Percentiles rank a stretch among this genome's conserved stretches.
These are phyloP conservation scores for Chlorops oryzae DNA, from an alignment of 1,140 invertebrate species.

Conservation along the genomic window DNA sequence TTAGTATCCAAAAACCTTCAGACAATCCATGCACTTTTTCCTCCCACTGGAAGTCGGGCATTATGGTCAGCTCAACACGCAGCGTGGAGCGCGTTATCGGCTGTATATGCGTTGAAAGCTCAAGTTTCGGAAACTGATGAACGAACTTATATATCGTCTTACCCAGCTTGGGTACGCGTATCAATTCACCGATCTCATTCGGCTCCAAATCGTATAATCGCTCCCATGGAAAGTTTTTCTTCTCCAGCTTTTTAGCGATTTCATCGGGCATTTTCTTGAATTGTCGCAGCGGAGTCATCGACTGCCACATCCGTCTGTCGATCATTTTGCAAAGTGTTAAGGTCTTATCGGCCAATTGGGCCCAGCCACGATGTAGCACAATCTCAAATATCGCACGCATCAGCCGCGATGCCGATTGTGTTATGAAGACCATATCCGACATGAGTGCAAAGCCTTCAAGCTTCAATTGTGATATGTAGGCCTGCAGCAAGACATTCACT, in stretches of 20 bases:
- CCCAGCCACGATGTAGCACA: slow-evolving; percentile 85
- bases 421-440: slow-evolving; percentile 99
- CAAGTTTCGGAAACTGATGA: slow-evolving; percentile 94
- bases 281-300: slow-evolving; percentile 96
- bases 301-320: slow-evolving; percentile 98
- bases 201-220: slow-evolving; percentile 92
- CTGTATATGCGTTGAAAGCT: slow-evolving; percentile 92
- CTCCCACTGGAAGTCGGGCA: slow-evolving; percentile 99
- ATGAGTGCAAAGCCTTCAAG: slow-evolving; percentile 97
- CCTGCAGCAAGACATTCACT: slow-evolving; percentile 87
- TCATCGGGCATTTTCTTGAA: slow-evolving; percentile 98
- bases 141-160: slow-evolving; percentile 98
- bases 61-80: slow-evolving; percentile 94
- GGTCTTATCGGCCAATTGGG: slow-evolving; percentile 93
- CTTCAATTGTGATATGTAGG: slow-evolving; percentile 97
- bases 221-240: slow-evolving; percentile 94
- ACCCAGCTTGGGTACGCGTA: slow-evolving; percentile 91
- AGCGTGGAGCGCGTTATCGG: slow-evolving; percentile 94
- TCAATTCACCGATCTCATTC: slow-evolving; percentile 95
- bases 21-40: slow-evolving; percentile 93
- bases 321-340: slow-evolving; percentile 98
- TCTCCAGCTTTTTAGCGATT: slow-evolving; percentile 96
- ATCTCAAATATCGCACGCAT: slow-evolving; percentile 98
- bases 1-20: slow-evolving; percentile 98
- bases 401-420: slow-evolving; percentile 91